A percentile compares a stretch with the other conserved stretches of the same genome.
Evolutionary conservation across 2,113 vertebrate species (phyloP).

Genomic region (Nannobrachium achirus): DNA sequence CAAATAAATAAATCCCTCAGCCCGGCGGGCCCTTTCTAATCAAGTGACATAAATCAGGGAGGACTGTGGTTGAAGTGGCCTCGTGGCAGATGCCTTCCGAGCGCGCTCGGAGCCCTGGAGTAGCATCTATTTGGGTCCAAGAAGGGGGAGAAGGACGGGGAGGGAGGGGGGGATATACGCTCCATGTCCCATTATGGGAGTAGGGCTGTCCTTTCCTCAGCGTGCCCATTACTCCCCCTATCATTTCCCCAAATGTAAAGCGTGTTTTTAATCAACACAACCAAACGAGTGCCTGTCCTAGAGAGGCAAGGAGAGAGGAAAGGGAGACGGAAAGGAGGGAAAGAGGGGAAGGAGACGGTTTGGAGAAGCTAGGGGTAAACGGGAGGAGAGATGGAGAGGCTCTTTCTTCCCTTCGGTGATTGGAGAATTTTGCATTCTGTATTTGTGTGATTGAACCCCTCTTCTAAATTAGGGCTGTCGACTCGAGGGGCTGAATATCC

Average conservation of each 20-base stretch:
- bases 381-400: conserved; percentile 71
- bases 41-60: conserved; percentile 87
- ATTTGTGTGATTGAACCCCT: conserved; percentile 97
- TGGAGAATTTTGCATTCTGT: conserved; percentile 94
- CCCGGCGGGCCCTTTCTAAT: conserved; percentile 82
- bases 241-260: conserved; percentile 99
- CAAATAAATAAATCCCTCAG: conserved; percentile 81
- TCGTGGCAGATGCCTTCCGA: conserved; percentile 80
- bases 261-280: conserved; percentile 99
- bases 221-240: conserved; percentile 99
- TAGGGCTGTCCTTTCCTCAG: conserved; percentile 98
- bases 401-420: conserved; percentile 81
- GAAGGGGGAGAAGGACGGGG: conserved; percentile 11
- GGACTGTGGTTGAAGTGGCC: conserved; percentile 76
- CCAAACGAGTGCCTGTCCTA: conserved; percentile 89
- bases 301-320: conserved; percentile 68
- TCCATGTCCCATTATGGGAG: conserved; percentile 99
- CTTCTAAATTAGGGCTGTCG: conserved; percentile 98
- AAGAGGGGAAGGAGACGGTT: conserved; percentile 64
- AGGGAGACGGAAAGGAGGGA: conserved; percentile 24
- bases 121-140: conserved; percentile 78
- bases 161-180: conserved; percentile 88
- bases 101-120: conserved; percentile 68
- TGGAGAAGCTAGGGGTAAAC: conserved; percentile 64
- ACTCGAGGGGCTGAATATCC: conserved; percentile 91